Evolutionary conservation across 2,113 vertebrate genomes (phyloP), one percentile per base, ranked within the genome.

Genomic region (Peromyscus leucopus): DNA sequence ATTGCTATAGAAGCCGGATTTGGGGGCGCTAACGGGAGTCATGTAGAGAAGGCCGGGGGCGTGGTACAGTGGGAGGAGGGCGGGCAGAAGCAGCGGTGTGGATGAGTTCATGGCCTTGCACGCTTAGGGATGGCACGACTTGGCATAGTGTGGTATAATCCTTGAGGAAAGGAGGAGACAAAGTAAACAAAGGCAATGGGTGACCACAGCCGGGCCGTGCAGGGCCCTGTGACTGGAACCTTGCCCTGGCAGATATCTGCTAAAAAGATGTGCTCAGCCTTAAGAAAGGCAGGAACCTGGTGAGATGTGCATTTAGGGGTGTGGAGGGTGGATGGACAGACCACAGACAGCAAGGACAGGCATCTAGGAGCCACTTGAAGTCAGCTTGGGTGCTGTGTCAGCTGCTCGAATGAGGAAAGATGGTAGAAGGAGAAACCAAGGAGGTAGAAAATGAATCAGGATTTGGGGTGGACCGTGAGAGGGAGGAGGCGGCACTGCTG

Each of bases 101-200:
- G 33, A 72, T 36, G 3, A n/a, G 22, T 0, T 26, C 9, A 2
- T 1, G n/a, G 28, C 16, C 7, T 51, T 63, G 4, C 2, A 28
- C 6, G 4, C 51, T 19, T 55, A 28, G 24, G 55, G 61, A 42
- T n/a, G 57, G 17, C 11, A 57, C 57, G 59, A 48, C 31, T 31
- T 42, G 72, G n/a, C 15, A 42, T 33, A 21, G 33, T 17, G 0
- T 28, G 15, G 26, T 22, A 16, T 3, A 5, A 24, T 10, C 55
- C 8, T 19, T 22, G 3, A 63, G 67, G 21, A 42, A 83, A 92
- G 57, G 76, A 4, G 36, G 76, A 4, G 36, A 36, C 11, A 15
- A 21, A 5, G 3, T 12, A 15, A 26, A 36, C 3, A 19, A 69
- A 28, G 21, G 57, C 31, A 42, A 42, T 9, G 75, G 59, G 31